Base-by-base conservation (phyloP, 2,888 invertebrate genomes). In the Elegia similella region DNA sequence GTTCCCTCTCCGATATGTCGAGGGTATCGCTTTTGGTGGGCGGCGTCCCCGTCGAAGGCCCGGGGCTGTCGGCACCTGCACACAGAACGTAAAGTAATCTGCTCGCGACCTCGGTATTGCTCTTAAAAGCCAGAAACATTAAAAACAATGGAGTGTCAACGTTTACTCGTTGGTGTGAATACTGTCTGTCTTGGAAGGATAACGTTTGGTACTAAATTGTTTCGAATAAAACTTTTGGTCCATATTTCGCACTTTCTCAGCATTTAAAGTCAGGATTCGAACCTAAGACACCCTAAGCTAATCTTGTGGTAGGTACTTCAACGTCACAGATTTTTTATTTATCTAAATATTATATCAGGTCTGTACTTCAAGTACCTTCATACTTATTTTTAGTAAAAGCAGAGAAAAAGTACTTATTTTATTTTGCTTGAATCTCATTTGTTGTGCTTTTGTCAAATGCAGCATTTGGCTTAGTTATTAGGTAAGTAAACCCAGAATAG, bases 11-110 rank as follows among this genome's bases (percentile, higher is more conserved):
- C 66, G 78, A 72, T 67, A 88, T 76, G 65, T 83, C 84, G 54
- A 75, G 73, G 52, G 71, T 73, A 72, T 78, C 76, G 60, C 67
- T 74, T 62, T 73, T 79, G 62, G 80, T 72, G 55, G 80, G 70
- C 57, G 72, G 64, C 61, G 72, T 66, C 59, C 75, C 74, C 57
- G 84, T 70, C 12, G 87, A 83, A 1, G 87, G 73, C 54, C 85
- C 82, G 52, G 88, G 74, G 62, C 72, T 75, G 52, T 89, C 90
- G 57, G 79, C 88, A 88, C 90, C 90, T 91, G 87, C 62, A 62
- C 64, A 69, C 52, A 62, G 34, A 64, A 64, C 30, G 62, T 69
- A 68, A 56, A 70, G 64, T 71, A 59, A 72, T 67, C 65, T 68
- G 68, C 55, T 63, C 67, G 61, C 54, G 52, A 32, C 13, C 15